A percentile compares a stretch with the other conserved stretches of the same genome.
Conservation (phyloP, 2,113 vertebrate genomes). For the Sphaerodactylus townsendi region DNA sequence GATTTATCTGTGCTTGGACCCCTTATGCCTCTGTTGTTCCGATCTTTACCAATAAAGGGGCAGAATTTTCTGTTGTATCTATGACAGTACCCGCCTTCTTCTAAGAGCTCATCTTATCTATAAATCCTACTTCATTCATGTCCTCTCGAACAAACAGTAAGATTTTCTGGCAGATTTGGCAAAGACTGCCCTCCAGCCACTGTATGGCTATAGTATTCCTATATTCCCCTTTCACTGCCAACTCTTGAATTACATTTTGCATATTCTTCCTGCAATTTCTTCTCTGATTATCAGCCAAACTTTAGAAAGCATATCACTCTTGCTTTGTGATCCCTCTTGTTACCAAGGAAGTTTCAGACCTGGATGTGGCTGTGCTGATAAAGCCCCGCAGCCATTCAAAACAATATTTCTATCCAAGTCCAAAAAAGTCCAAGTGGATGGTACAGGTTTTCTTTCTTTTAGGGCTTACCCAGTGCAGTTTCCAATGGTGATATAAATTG, state of each 20-base stretch:
- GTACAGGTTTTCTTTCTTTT: too few species aligned
- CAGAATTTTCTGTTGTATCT: constrained; percentile 69
- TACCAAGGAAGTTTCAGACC: neutral
- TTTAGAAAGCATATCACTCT: neutral
- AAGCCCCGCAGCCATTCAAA: neutral
- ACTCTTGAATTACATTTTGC: neutral
- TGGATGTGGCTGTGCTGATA: neutral
- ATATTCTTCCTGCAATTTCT: too few species aligned
- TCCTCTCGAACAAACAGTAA: constrained; percentile 83
- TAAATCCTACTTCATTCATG: constrained; percentile 72
- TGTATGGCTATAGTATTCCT: neutral
- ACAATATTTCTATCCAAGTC: neutral
- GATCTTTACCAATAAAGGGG: constrained; percentile 84
- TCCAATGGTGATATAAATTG: accelerated
- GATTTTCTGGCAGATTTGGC: neutral
- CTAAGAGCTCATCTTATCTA: constrained; percentile 83
- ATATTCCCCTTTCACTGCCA: neutral
- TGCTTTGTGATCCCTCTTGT: neutral
- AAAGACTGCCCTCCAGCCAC: neutral
- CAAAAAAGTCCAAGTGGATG: neutral
- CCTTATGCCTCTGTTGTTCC: constrained; percentile 78
- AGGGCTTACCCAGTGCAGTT: too few species aligned
- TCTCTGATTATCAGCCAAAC: neutral
- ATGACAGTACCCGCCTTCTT: constrained; percentile 80
- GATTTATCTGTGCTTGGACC: constrained; percentile 77